Evolutionary conservation across 2,888 invertebrate genomes (phyloP).

Genomic region (Lacanobia oleracea): DNA sequence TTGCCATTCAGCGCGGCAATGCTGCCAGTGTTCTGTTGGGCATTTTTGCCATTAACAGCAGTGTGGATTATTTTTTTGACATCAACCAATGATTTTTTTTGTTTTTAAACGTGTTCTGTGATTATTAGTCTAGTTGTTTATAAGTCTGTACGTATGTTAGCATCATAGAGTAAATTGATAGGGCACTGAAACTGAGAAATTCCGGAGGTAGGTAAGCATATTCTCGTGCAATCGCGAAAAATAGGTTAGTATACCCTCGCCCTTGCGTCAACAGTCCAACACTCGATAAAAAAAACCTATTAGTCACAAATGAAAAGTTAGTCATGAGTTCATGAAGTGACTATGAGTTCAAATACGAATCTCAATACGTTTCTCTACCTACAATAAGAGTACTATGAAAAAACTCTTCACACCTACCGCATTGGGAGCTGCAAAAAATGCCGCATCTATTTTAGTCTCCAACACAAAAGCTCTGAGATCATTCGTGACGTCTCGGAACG

Average conservation of each 20-base stretch:
- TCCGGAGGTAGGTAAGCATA: not conserved
- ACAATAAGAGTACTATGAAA: conserved; percentile 2
- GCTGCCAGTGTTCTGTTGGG: too few relatives aligned
- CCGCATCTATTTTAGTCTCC: conserved; percentile 29
- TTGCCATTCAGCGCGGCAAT: too few relatives aligned
- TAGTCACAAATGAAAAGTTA: not conserved
- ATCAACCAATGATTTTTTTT: too few relatives aligned
- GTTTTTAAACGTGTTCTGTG: too few relatives aligned
- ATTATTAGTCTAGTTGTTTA: too few relatives aligned
- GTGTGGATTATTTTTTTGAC: too few relatives aligned
- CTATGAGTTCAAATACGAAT: conserved; percentile 2
- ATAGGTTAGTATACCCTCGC: not conserved
- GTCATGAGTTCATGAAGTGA: not conserved
- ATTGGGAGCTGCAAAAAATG: conserved; percentile 32
- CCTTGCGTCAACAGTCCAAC: not conserved
- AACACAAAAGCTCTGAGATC: conserved; percentile 37
- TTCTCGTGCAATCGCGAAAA: not conserved
- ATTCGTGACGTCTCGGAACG: conserved; percentile 8
- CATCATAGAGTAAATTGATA: too few relatives aligned
- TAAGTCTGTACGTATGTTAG: too few relatives aligned
- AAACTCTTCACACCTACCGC: conserved; percentile 18
- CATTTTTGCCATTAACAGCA: too few relatives aligned
- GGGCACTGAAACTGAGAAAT: not conserved
- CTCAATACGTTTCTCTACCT: not conserved
- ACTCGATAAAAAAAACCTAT: not conserved